Evolutionary conservation across 2,113 vertebrate genomes (phyloP).

Genomic region (Anguilla rostrata): DNA sequence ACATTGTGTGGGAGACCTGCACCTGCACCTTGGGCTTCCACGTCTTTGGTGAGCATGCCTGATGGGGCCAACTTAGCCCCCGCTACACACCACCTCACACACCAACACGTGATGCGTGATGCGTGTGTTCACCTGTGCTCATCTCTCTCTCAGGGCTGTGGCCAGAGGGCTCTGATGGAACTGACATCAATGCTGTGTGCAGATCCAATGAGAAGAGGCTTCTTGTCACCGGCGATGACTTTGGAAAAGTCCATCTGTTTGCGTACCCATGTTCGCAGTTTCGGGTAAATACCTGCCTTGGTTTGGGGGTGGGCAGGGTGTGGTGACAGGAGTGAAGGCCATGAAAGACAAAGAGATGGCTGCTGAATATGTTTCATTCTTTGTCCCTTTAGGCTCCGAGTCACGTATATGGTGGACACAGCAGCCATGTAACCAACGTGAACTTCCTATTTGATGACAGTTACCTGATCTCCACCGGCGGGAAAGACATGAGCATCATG

Average conservation of each 20-base stretch:
- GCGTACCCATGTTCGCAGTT: conserved; percentile 92
- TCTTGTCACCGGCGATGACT: conserved; percentile 91
- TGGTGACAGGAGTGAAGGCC: neutral
- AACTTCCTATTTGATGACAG: conserved; percentile 89
- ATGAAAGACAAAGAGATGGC: neutral
- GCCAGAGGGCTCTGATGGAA: conserved; percentile 96
- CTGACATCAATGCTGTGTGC: conserved; percentile 91
- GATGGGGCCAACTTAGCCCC: neutral
- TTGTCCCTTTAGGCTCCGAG: conserved; percentile 80
- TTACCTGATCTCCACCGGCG: conserved; percentile 93
- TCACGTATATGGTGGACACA: conserved; percentile 88
- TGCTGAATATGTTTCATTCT: conserved; percentile 21
- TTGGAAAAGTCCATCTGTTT: conserved; percentile 97
- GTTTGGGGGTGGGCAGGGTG: neutral
- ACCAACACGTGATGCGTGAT: neutral
- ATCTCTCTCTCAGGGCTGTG: conserved; percentile 79
- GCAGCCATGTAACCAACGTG: conserved; percentile 97
- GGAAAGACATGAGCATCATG: conserved; percentile 97
- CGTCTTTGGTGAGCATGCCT: conserved; percentile 82
- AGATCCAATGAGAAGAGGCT: conserved; percentile 80
- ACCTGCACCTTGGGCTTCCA: conserved; percentile 94
- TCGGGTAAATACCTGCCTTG: conserved; percentile 74
- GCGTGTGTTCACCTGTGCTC: neutral
- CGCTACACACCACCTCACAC: neutral
- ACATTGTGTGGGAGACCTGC: conserved; percentile 87